phyloP scores from a whole-genome alignment of 2,797 vertebrate species.

The Calcarius lapponicus region DNA sequence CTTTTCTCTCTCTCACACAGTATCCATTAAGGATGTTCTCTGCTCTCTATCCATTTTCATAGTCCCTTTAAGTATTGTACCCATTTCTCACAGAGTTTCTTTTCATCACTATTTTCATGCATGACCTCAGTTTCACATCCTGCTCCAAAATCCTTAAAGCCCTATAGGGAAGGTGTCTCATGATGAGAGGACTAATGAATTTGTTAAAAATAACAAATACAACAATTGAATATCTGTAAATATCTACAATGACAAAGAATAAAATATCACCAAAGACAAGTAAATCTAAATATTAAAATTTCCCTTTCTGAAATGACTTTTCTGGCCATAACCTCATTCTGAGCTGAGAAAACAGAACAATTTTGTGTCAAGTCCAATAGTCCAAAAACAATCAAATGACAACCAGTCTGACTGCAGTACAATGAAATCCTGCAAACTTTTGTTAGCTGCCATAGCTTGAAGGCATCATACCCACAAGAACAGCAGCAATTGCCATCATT shows the following conservation, averaged over 20 bases:
- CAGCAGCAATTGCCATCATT: constrained; percentile 27
- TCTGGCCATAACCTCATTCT: not conserved
- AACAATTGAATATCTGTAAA: not conserved
- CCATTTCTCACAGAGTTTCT: not conserved
- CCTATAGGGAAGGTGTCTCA: not conserved
- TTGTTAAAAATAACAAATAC: not conserved
- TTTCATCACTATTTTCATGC: not conserved
- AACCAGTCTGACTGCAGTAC: not conserved
- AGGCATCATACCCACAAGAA: constrained; percentile 22
- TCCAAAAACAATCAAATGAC: constrained; percentile 9
- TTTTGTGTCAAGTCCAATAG: constrained; percentile 25
- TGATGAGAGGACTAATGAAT: not conserved
- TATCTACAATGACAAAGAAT: not conserved
- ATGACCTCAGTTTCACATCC: not conserved
- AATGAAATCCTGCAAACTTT: constrained; percentile 26
- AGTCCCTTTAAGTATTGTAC: not conserved
- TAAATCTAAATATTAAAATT: not conserved
- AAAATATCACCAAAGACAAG: not conserved
- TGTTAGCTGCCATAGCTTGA: constrained; percentile 15
- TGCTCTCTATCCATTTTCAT: not conserved
- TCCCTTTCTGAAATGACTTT: not conserved
- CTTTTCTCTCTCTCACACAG: not conserved
- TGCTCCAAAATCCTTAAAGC: not conserved
- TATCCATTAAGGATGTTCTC: not conserved
- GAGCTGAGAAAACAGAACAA: not conserved